phyloP scores from a whole-genome alignment of 2,113 vertebrate species.

The Galemys pyrenaicus region DNA sequence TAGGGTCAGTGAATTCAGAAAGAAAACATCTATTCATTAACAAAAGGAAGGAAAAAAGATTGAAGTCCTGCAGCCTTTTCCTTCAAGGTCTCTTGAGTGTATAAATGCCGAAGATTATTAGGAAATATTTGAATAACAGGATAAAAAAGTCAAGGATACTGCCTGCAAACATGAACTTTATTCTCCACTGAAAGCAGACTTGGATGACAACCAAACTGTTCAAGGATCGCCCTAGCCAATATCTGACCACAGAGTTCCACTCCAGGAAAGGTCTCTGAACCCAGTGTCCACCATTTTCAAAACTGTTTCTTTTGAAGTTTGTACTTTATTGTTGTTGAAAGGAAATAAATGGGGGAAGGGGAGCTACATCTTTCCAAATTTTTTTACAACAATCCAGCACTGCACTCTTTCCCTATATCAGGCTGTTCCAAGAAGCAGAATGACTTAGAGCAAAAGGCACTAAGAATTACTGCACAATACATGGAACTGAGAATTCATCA shows the following conservation, averaged over 20 bases:
- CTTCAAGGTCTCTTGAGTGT: conserved; percentile 76
- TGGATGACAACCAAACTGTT: conserved; percentile 71
- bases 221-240: conserved; percentile 62
- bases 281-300: conserved; percentile 60
- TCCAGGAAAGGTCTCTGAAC: conserved; percentile 32
- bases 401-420: neutral
- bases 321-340: conserved; percentile 66
- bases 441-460: neutral
- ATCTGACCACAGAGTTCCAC: conserved; percentile 50
- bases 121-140: conserved; percentile 82
- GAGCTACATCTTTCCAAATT: conserved; percentile 11
- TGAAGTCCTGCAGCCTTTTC: conserved; percentile 72
- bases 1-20: conserved; percentile 68
- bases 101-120: conserved; percentile 76
- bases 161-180: conserved; percentile 77
- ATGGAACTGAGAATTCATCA: neutral
- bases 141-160: conserved; percentile 81
- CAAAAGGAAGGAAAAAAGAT: conserved; percentile 78
- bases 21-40: conserved; percentile 80
- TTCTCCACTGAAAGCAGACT: conserved; percentile 73
- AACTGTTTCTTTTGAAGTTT: conserved; percentile 67
- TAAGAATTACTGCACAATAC: neutral
- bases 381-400: neutral
- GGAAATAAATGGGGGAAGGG: conserved; percentile 25
- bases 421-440: conserved; percentile 11